Percentiles rank a stretch among this genome's conserved stretches.
Conservation (phyloP, 1,140 invertebrate species). For the Luehdorfia chinensis region DNA sequence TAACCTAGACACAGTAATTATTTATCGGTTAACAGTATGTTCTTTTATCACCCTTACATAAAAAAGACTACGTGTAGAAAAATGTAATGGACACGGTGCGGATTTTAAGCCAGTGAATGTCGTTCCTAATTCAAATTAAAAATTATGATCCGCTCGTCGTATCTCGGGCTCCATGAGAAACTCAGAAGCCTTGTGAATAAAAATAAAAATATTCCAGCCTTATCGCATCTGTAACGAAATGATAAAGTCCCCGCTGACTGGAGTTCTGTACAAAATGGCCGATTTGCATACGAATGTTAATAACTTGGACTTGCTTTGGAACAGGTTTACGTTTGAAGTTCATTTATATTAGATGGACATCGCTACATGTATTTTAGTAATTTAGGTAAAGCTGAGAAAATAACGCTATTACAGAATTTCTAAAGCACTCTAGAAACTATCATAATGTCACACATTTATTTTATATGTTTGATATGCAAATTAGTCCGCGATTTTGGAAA, state of each 20-base stretch:
- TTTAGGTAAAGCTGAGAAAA: constrained; percentile 6
- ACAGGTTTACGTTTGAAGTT: constrained; percentile 33
- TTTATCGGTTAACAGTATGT: too few species aligned
- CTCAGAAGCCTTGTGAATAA: constrained; percentile 15
- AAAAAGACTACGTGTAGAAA: too few species aligned
- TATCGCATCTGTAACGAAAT: constrained; percentile 45
- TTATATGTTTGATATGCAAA: too few species aligned
- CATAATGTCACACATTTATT: too few species aligned
- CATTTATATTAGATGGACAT: constrained; percentile 19
- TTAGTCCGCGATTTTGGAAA: too few species aligned
- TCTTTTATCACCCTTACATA: too few species aligned
- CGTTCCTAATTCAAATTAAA: constrained; percentile 13
- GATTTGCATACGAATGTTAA: constrained; percentile 67
- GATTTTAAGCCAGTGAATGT: too few species aligned
- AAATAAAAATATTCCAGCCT: constrained; percentile 37
- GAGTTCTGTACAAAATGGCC: constrained; percentile 46
- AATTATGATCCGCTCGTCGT: constrained; percentile 8
- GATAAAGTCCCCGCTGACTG: constrained; percentile 41
- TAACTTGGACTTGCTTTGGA: constrained; percentile 44
- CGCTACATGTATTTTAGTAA: constrained; percentile 11
- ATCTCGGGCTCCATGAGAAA: constrained; percentile 15
- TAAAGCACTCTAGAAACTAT: too few species aligned
- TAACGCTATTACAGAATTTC: constrained; percentile 4
- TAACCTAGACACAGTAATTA: too few species aligned
- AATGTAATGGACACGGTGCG: too few species aligned